A percentile compares a stretch with the other conserved stretches of the same genome.
Evolutionary conservation across 2,113 vertebrate species (phyloP).

Genomic region (Ochotona curzoniae): DNA sequence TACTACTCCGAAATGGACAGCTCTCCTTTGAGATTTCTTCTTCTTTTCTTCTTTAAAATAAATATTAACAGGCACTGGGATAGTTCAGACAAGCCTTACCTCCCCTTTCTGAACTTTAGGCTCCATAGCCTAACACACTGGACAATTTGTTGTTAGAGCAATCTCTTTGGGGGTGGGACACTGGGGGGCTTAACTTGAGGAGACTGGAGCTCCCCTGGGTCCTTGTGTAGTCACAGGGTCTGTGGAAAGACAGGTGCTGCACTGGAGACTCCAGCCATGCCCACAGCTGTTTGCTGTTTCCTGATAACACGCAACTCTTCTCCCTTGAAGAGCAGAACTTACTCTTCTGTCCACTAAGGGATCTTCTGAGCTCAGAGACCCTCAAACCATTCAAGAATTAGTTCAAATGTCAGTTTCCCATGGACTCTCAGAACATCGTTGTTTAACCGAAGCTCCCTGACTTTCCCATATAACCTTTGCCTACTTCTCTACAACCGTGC

Average conservation of each 20-base stretch:
- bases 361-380: not conserved
- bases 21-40: not conserved
- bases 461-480: not conserved
- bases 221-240: not conserved
- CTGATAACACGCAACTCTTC: not conserved
- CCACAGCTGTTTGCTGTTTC: not conserved
- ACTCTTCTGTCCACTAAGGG: not conserved
- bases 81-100: not conserved
- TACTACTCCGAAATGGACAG: not conserved
- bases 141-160: not conserved
- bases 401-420: not conserved
- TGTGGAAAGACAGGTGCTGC: not conserved
- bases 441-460: not conserved
- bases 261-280: not conserved
- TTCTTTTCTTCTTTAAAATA: not conserved
- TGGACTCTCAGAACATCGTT: not conserved
- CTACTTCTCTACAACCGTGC: not conserved
- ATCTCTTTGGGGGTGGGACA: not conserved
- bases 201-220: not conserved
- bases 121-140: not conserved
- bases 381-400: slow-evolving; percentile 8
- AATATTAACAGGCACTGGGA: not conserved
- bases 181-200: not conserved
- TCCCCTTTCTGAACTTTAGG: not conserved
- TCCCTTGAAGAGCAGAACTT: not conserved